These are phyloP conservation scores for Monopis laevigella DNA, from an alignment of 2,888 invertebrate genomes.

Conservation along the genomic window DNA sequence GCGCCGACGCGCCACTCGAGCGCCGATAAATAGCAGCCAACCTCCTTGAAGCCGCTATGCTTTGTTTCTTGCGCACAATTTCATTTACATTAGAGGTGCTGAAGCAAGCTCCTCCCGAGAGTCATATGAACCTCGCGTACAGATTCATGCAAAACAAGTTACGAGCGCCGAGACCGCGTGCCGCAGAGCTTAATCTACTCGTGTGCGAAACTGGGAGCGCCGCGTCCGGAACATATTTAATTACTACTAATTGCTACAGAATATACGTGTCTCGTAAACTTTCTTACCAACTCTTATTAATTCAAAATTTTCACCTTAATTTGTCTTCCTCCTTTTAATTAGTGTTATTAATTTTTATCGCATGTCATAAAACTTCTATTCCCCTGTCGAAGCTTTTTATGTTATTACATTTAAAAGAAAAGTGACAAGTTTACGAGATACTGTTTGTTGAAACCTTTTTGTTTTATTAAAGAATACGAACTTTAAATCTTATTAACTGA, in stretches of 20 bases:
- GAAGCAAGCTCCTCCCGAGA: conserved; percentile 49
- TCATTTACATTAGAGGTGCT: conserved; percentile 64
- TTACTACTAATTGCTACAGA: conserved; percentile 59
- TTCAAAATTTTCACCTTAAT: conserved; percentile 36
- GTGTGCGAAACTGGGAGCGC: conserved; percentile 23
- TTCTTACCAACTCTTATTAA: conserved; percentile 40
- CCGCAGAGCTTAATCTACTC: conserved; percentile 52
- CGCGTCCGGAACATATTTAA: conserved; percentile 48
- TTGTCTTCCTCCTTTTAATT: too few relatives aligned
- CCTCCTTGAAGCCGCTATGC: conserved; percentile 37
- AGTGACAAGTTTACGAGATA: too few relatives aligned
- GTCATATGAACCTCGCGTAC: conserved; percentile 53
- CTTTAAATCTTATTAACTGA: too few relatives aligned
- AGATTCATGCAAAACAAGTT: conserved; percentile 62
- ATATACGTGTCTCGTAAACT: conserved; percentile 54
- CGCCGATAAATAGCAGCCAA: conserved; percentile 56
- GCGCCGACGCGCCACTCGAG: conserved; percentile 36
- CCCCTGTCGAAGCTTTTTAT: too few relatives aligned
- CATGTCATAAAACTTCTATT: too few relatives aligned
- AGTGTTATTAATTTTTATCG: too few relatives aligned
- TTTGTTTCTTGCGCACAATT: conserved; percentile 64
- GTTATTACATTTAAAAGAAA: too few relatives aligned
- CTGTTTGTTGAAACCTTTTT: too few relatives aligned
- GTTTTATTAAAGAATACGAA: too few relatives aligned
- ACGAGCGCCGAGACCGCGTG: conserved; percentile 47